Conservation (phyloP, 2,113 vertebrate genomes). For the Xerus inauris region DNA sequence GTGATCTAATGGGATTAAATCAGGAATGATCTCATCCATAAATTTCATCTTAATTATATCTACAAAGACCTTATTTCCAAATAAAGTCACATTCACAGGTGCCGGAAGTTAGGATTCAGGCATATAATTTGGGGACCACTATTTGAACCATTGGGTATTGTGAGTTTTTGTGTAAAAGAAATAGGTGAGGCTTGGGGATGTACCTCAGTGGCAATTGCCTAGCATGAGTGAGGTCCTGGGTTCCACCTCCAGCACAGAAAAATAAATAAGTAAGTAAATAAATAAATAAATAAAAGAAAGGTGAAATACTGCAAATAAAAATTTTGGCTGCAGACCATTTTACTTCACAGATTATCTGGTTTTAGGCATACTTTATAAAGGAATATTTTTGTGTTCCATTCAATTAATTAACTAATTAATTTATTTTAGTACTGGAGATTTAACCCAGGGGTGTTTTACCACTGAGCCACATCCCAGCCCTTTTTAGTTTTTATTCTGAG, state of each 20-base stretch:
- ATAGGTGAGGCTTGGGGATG: neutral
- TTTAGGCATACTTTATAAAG: neutral
- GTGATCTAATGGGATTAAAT: neutral
- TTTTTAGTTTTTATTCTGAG: no score
- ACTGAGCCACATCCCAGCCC: no score
- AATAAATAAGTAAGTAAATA: no score
- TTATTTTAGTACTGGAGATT: no score
- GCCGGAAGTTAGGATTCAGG: neutral
- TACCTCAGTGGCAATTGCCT: no score
- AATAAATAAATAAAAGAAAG: neutral
- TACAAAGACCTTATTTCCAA: neutral
- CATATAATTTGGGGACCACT: neutral
- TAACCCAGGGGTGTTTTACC: no score
- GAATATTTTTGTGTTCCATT: neutral
- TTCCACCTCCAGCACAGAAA: no score
- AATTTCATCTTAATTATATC: neutral
- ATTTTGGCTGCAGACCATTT: neutral
- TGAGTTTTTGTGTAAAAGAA: neutral
- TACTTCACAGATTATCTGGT: neutral
- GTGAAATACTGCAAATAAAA: neutral
- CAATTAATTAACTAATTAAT: no score
- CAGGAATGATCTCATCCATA: neutral
- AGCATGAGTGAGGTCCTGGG: no score
- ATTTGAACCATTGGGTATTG: neutral
- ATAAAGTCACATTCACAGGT: neutral